Conservation (phyloP, 2,113 vertebrate species). For the Paradoxurus hermaphroditus region DNA sequence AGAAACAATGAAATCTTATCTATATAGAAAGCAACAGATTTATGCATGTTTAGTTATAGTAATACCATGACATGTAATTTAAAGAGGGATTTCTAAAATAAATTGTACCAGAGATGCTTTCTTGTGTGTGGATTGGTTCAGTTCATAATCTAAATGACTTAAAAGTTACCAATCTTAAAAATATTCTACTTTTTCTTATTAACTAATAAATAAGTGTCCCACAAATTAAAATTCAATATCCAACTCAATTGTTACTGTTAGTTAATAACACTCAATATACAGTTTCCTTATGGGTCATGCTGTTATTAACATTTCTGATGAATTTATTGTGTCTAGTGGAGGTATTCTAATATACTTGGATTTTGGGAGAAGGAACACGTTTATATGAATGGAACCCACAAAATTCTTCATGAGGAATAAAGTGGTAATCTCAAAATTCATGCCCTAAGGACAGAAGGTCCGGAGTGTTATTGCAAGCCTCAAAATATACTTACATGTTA, state of each 20-base stretch:
- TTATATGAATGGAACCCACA: not conserved
- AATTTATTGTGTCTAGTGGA: not conserved
- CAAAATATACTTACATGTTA: not conserved
- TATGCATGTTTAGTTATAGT: not conserved
- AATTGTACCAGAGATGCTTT: not conserved
- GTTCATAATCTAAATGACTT: not conserved
- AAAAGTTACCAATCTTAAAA: not conserved
- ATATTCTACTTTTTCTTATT: not conserved
- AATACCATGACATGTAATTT: not conserved
- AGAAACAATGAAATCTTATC: not conserved
- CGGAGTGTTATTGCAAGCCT: not conserved
- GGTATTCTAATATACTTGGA: not conserved
- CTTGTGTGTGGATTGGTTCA: not conserved
- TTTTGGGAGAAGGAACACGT: not conserved
- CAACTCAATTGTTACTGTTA: not conserved
- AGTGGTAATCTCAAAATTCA: not conserved
- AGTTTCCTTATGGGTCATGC: not conserved
- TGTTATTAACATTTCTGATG: not conserved
- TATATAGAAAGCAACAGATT: not conserved
- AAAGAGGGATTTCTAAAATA: not conserved
- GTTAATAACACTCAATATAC: not conserved
- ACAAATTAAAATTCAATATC: slow-evolving; percentile 16
- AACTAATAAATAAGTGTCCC: not conserved
- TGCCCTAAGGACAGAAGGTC: not conserved
- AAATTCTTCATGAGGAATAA: not conserved